phyloP scores from a whole-genome alignment of 2,888 invertebrate species.

The Serripes groenlandicus region DNA sequence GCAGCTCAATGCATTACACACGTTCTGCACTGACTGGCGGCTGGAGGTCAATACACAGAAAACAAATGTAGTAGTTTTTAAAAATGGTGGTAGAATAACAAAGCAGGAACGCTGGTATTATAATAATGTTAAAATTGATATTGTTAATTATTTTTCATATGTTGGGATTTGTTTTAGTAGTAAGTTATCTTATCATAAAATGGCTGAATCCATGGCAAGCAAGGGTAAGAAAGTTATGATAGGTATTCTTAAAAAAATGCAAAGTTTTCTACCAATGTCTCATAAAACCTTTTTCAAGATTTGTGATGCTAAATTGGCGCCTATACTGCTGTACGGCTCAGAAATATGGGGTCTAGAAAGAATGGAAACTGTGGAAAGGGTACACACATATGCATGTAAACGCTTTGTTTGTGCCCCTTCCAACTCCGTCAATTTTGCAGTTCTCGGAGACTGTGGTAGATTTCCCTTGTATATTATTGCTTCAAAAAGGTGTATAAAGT shows the following conservation, averaged over 20 bases:
- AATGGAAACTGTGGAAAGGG: constrained; percentile 11
- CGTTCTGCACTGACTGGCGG: constrained; percentile 23
- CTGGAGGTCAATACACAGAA: constrained; percentile 28
- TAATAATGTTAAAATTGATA: constrained; percentile 14
- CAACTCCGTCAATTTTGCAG: not conserved
- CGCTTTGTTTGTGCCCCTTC: not conserved
- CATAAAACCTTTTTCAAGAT: constrained; percentile 6
- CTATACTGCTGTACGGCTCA: constrained; percentile 25
- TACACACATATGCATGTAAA: constrained; percentile 6
- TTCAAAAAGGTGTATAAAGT: constrained; percentile 25
- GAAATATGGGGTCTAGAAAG: constrained; percentile 27
- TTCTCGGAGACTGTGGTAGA: constrained; percentile 23
- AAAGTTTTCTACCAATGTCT: not conserved
- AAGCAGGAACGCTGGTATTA: constrained; percentile 30
- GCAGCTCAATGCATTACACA: constrained; percentile 24
- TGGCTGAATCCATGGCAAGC: not conserved
- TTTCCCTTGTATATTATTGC: constrained; percentile 11
- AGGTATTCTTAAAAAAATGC: not conserved
- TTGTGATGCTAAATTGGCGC: constrained; percentile 28
- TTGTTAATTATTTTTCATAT: constrained; percentile 31
- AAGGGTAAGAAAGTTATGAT: not conserved
- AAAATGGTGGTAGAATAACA: constrained; percentile 39
- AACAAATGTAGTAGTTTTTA: constrained; percentile 33
- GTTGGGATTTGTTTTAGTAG: constrained; percentile 22
- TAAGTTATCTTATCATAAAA: constrained; percentile 14